phyloP scores from a whole-genome alignment of 2,888 invertebrate species.

The Empis livida region DNA sequence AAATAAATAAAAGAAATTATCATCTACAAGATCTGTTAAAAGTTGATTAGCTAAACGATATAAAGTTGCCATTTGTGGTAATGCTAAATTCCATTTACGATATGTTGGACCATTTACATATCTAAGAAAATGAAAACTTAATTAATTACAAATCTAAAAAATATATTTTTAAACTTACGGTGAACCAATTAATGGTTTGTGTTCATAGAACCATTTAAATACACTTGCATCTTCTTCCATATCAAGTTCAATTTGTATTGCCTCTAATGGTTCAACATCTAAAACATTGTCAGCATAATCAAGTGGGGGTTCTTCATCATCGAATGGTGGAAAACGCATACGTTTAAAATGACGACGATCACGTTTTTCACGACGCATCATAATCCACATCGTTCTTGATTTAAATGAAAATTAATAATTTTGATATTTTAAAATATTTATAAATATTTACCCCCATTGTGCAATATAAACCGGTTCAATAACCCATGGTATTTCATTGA shows the following conservation, averaged over 20 bases:
- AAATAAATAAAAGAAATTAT: constrained; percentile 98
- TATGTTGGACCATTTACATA: constrained; percentile 95
- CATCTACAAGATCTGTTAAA: constrained; percentile 93
- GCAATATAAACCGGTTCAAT: constrained; percentile 98
- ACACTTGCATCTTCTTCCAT: constrained; percentile 86
- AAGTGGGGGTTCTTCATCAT: constrained; percentile 98
- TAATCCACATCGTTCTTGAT: constrained; percentile 95
- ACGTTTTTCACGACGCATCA: constrained; percentile 98
- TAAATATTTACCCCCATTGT: constrained; percentile 79
- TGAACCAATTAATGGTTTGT: constrained; percentile 87
- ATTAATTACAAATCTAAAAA: constrained; percentile 3
- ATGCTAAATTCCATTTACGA: constrained; percentile 85
- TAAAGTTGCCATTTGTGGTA: constrained; percentile 96
- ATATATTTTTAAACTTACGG: constrained; percentile 41
- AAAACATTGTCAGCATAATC: constrained; percentile 99
- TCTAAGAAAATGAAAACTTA: constrained; percentile 35
- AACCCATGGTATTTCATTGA: constrained; percentile 99
- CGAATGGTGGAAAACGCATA: constrained; percentile 99
- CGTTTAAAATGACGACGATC: constrained; percentile 98
- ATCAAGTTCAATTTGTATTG: constrained; percentile 97
- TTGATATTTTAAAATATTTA: neutral
- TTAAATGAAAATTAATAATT: constrained; percentile 8
- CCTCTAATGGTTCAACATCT: constrained; percentile 97
- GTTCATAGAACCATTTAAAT: constrained; percentile 97
- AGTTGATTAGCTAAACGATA: constrained; percentile 97